Evolutionary conservation across 2,797 vertebrate genomes (phyloP), one percentile per base, ranked within the genome.

Genomic region (Crocidura indochinensis): DNA sequence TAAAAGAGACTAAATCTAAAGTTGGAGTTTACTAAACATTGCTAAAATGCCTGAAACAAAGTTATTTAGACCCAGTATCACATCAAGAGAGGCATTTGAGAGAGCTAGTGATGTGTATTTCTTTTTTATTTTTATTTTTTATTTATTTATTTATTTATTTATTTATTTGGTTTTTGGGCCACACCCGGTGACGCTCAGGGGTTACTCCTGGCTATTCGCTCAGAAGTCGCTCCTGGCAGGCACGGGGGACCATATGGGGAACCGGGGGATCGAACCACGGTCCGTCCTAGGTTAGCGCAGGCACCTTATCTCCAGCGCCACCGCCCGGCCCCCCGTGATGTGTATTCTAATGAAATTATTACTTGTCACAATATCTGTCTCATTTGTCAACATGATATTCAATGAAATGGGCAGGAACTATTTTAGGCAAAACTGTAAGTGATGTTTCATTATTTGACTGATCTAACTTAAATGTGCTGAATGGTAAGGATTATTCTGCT

Each of bases 341-440:
- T 75, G 90, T 72, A 38, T 93, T 93, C 38, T 95, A 92, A 92
- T 92, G 92, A 68, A 84, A 84, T 49, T 88, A 56, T 88, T 91
- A 93, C 46, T 27, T 94, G 47, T 64, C 90, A 91, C 38, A 80
- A 95, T 88, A 85, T 17, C 71, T 49, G 91, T 94, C 27, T 8
- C 24, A 65, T 67, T 93, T 92, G 76, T 95, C 76, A 92, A 84
- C 44, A 88, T 0, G 27, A 90, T 68, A 94, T 49, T 90, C 26
- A 65, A 90, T 68, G 60, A 91, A 94, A 91, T 1, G 5, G 47
- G 44, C 84, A 90, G 84, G 47, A 93, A 94, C 78, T 94, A 64
- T 91, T 62, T 94, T 81, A 44, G 69, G 79, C 26, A 46, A 88
- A 96, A 88, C 90, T 49, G 91, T 87, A 84, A 75, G 68, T 90